phyloP scores from a whole-genome alignment of 2,797 vertebrate genomes.

The Agapornis canus region DNA sequence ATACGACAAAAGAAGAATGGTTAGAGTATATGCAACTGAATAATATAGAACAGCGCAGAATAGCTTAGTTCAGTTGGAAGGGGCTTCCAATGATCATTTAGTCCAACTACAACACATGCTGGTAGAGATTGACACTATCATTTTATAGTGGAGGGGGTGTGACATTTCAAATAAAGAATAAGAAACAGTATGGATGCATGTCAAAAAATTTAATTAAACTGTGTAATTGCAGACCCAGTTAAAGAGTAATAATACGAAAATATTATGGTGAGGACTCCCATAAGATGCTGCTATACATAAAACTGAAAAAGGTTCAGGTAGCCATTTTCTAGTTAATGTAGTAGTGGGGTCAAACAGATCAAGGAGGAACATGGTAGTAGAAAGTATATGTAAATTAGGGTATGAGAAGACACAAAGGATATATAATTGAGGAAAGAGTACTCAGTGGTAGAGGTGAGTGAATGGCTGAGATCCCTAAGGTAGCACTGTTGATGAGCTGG shows the following conservation, averaged over 20 bases:
- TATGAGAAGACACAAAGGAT: not conserved
- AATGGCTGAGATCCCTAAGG: not conserved
- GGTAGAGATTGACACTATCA: not conserved
- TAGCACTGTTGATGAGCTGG: not conserved
- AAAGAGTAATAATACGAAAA: not conserved
- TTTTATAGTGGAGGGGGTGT: not conserved
- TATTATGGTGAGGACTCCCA: not conserved
- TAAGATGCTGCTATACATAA: not conserved
- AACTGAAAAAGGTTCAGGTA: not conserved
- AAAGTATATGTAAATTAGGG: not conserved
- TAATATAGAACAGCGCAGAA: not conserved
- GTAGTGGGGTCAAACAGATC: not conserved
- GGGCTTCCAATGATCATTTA: not conserved
- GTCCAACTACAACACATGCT: not conserved
- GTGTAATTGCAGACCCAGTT: not conserved
- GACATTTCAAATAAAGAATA: not conserved
- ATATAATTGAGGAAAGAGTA: not conserved
- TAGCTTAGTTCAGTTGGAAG: not conserved
- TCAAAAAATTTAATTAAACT: not conserved
- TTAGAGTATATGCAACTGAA: not conserved
- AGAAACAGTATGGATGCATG: rapidly evolving
- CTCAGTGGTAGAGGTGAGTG: rapidly evolving
- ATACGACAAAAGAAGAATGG: not conserved
- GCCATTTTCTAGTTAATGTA: not conserved
- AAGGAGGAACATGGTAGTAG: not conserved